Evolutionary conservation across 1,140 invertebrate genomes (phyloP).

Genomic region (Drosophila bifasciata): DNA sequence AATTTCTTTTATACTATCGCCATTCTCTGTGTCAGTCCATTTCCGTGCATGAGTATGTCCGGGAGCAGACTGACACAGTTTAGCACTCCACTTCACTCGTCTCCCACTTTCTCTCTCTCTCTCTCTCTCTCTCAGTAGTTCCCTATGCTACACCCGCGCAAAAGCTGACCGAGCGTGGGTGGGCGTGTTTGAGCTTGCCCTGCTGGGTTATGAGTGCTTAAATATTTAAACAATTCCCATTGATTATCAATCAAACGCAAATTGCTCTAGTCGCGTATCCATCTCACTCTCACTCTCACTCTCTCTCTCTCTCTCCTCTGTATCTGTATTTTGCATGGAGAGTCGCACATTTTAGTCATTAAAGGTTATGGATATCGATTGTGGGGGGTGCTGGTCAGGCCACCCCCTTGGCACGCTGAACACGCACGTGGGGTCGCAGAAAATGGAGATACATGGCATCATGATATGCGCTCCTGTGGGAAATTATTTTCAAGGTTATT

Average conservation of each 20-base stretch:
- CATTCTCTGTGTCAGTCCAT: too few species aligned
- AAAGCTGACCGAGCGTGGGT: background rate
- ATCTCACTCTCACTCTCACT: constrained; percentile 19
- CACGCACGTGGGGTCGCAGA: too few species aligned
- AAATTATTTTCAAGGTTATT: too few species aligned
- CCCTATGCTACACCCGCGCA: too few species aligned
- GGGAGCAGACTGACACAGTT: constrained; percentile 31
- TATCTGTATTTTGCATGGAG: constrained; percentile 17
- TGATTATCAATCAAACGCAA: constrained; percentile 41
- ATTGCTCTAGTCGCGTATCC: background rate
- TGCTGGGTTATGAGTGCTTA: constrained; percentile 44
- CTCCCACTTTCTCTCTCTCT: background rate
- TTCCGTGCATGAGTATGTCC: background rate
- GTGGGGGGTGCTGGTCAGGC: background rate
- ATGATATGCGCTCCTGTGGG: too few species aligned
- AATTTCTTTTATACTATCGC: too few species aligned
- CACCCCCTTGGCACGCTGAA: too few species aligned
- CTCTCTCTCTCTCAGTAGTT: background rate
- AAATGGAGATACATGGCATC: too few species aligned
- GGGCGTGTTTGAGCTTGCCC: constrained; percentile 28
- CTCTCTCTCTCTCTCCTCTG: constrained; percentile 10
- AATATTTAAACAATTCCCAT: constrained; percentile 41
- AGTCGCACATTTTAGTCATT: too few species aligned
- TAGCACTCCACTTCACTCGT: constrained; percentile 6
- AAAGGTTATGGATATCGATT: constrained; percentile 46